Evolutionary conservation across 92 coral and sea anemone genomes (phyloP).

Genomic region (Virgularia gustaviana): DNA sequence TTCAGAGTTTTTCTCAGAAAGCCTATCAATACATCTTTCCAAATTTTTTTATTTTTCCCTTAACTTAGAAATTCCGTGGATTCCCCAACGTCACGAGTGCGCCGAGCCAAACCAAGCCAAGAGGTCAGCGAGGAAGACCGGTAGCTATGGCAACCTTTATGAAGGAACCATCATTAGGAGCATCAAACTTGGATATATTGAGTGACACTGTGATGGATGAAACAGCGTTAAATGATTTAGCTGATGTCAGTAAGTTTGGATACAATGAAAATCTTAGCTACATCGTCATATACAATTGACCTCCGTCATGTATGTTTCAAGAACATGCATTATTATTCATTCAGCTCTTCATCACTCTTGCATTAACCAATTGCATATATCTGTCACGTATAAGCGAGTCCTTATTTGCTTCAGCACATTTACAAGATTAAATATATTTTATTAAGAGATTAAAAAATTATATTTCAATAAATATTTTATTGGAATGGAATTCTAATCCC

Average conservation of each 20-base stretch:
- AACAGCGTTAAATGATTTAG: conserved; percentile 81
- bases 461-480: too few relatives aligned
- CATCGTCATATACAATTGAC: too few relatives aligned
- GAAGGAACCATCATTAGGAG: conserved; percentile 40
- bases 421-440: too few relatives aligned
- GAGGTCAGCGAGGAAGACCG: conserved; percentile 15
- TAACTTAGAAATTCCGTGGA: conserved; percentile 71
- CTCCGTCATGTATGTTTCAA: not conserved
- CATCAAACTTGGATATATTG: conserved; percentile 72
- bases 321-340: too few relatives aligned
- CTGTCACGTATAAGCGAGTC: too few relatives aligned
- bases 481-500: too few relatives aligned
- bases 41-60: not conserved
- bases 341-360: too few relatives aligned
- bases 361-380: too few relatives aligned
- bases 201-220: conserved; percentile 93
- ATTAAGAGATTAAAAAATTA: too few relatives aligned
- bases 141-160: conserved; percentile 12
- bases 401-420: too few relatives aligned
- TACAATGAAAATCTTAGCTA: too few relatives aligned
- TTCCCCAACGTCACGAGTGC: conserved; percentile 90
- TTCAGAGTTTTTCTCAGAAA: conserved; percentile 7
- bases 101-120: conserved; percentile 40
- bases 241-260: conserved; percentile 53
- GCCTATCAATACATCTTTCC: not conserved